Base-by-base conservation (phyloP, 1,140 invertebrate genomes). In the Grapholita molesta region DNA sequence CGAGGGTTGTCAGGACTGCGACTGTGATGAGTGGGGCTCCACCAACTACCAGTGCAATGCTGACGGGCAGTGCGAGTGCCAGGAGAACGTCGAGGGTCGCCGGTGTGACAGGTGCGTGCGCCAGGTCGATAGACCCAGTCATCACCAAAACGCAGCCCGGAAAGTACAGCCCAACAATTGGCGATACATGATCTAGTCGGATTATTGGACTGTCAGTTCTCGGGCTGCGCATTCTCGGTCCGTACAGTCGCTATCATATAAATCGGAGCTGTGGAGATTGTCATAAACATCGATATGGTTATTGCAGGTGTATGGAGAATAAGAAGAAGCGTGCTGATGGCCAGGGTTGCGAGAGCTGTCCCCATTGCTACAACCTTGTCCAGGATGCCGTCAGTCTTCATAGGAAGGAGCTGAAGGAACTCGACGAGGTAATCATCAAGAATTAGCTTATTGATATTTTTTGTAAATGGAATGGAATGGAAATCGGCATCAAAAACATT, bases 361-460 rank as follows among this genome's bases (percentile, higher is more conserved):
- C 97, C 0, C 93, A 96, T 15, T 99, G 98, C 84, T 99, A 99
- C 83, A 98, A 97, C 87, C 92, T 99, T 0, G 97, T 99, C 0
- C 96, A 98, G 85, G 95, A 97, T 71, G 95, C 96, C 0, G 97
- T 97, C 0, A 95, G 96, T 82, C 80, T 92, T n/a, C 98, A 99
- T 80, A 93, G 97, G 66, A 88, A 83, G 55, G 96, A 97, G 80
- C 89, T 99, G 4, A 86, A 92, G 0, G 94, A 97, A 70, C 91
- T 99, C 11, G 94, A 95, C 70, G 92, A 94, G 28, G 92, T 96
- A 33, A 79, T 77, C 5, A 12, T 9, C 9, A 9, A 7, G 42
- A 52, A 1, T 11, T 35, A 11, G n/a, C n/a, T n/a, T n/a, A n/a
- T n/a, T n/a, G n/a, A n/a, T n/a, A n/a, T n/a, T n/a, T n/a, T n/a